phyloP scores from a whole-genome alignment of 2,888 invertebrate species.

The Drosophila aldrichi region DNA sequence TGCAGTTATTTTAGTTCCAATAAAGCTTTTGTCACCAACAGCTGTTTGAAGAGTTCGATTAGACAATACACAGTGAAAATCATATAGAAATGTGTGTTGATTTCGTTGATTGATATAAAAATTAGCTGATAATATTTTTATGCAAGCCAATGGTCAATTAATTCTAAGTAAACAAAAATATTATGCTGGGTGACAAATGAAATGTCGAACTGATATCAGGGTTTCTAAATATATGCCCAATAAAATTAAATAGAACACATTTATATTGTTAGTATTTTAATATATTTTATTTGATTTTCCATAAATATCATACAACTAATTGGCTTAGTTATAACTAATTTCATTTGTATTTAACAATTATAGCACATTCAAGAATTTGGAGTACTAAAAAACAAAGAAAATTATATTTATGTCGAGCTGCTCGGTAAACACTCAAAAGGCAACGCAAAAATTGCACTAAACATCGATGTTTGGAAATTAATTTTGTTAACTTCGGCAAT shows the following conservation, averaged over 20 bases:
- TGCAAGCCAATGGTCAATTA: background rate
- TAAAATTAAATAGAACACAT: background rate
- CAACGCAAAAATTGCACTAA: constrained; percentile 69
- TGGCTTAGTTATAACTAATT: constrained; percentile 70
- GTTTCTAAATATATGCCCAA: background rate
- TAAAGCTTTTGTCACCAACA: constrained; percentile 24
- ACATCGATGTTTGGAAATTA: constrained; percentile 30
- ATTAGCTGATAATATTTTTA: background rate
- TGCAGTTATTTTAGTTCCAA: background rate
- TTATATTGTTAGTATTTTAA: constrained; percentile 57
- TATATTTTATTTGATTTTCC: constrained; percentile 74
- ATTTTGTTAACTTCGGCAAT: constrained; percentile 37
- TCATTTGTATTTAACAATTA: constrained; percentile 80
- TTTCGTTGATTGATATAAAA: background rate
- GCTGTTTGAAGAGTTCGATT: background rate
- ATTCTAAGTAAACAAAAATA: constrained; percentile 2
- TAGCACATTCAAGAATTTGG: constrained; percentile 77
- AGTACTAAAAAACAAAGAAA: constrained; percentile 42
- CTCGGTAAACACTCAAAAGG: constrained; percentile 43
- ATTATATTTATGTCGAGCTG: constrained; percentile 36
- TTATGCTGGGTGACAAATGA: background rate
- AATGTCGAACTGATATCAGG: background rate
- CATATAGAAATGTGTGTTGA: background rate
- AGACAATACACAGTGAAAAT: background rate
- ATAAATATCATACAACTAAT: constrained; percentile 79